phyloP scores from a whole-genome alignment of 2,113 vertebrate species.

The Sapayoa aenigma region DNA sequence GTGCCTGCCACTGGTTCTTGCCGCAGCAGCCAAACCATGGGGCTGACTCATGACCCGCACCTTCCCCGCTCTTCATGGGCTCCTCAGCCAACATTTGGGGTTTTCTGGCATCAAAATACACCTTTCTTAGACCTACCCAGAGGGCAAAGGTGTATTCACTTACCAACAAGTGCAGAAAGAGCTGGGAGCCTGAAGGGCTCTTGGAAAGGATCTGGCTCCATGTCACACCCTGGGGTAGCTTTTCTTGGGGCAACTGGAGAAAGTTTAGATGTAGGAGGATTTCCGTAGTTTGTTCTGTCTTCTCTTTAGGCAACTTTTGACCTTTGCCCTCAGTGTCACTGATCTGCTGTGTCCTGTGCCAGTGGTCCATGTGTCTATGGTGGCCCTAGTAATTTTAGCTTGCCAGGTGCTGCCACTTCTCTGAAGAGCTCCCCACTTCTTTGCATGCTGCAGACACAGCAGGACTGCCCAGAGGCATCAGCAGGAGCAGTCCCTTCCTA shows the following conservation, averaged over 20 bases:
- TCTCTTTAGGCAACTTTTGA: not conserved
- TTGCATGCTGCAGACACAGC: not conserved
- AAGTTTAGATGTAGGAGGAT: not conserved
- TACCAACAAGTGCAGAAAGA: not conserved
- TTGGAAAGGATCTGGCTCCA: not conserved
- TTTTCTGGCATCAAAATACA: not conserved
- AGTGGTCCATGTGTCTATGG: not conserved
- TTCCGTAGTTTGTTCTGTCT: not conserved
- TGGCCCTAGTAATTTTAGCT: not conserved
- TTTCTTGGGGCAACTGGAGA: not conserved
- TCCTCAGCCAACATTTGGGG: not conserved
- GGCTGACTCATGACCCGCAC: not conserved
- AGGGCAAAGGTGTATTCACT: not conserved
- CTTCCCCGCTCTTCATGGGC: not conserved
- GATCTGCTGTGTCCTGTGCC: not conserved
- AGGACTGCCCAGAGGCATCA: not conserved
- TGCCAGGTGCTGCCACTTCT: not conserved
- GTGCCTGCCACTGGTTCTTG: not conserved
- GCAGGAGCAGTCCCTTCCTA: not conserved
- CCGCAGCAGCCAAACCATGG: not conserved
- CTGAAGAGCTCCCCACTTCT: not conserved
- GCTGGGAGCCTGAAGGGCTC: not conserved
- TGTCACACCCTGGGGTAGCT: not conserved
- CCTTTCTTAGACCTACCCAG: fast-evolving
- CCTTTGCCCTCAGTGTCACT: not conserved